A percentile compares a stretch with the other conserved stretches of the same genome.
Evolutionary conservation across 2,113 vertebrate genomes (phyloP).

Genomic region (Rhinichthys klamathensis): DNA sequence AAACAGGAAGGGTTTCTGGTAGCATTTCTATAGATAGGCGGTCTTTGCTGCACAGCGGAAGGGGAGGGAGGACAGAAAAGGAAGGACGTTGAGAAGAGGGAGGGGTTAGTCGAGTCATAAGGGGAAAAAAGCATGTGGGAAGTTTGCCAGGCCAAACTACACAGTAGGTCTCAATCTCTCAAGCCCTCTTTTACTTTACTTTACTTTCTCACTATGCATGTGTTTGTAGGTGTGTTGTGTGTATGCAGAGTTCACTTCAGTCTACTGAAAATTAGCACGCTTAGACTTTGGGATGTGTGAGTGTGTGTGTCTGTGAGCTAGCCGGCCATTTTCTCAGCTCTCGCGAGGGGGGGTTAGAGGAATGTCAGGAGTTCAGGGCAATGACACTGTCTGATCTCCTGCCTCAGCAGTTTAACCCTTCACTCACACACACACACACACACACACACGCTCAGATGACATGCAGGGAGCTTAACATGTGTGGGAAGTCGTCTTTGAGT

Average conservation of each 20-base stretch:
- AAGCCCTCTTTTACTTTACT: conserved; percentile 65
- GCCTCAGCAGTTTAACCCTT: conserved; percentile 67
- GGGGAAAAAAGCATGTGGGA: conserved; percentile 70
- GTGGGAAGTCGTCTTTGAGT: not conserved
- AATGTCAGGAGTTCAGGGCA: conserved; percentile 62
- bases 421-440: conserved; percentile 20
- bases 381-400: conserved; percentile 62
- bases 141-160: conserved; percentile 70
- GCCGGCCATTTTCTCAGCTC: conserved; percentile 9
- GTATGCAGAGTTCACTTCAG: not conserved
- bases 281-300: conserved; percentile 48
- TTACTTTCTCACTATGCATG: conserved; percentile 24
- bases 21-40: conserved; percentile 46
- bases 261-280: conserved; percentile 55
- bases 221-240: conserved; percentile 12
- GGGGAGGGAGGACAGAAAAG: conserved; percentile 63
- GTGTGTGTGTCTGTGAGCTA: not conserved
- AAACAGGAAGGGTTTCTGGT: conserved; percentile 78
- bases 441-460: not conserved
- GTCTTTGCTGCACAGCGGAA: conserved; percentile 66
- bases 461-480: not conserved
- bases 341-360: conserved; percentile 34
- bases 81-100: conserved; percentile 55
- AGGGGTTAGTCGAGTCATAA: conserved; percentile 73
- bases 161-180: conserved; percentile 78